Evolutionary conservation across 2,888 invertebrate species (phyloP), one percentile per base, ranked within the genome.

Genomic region (Sialis fuliginosa): DNA sequence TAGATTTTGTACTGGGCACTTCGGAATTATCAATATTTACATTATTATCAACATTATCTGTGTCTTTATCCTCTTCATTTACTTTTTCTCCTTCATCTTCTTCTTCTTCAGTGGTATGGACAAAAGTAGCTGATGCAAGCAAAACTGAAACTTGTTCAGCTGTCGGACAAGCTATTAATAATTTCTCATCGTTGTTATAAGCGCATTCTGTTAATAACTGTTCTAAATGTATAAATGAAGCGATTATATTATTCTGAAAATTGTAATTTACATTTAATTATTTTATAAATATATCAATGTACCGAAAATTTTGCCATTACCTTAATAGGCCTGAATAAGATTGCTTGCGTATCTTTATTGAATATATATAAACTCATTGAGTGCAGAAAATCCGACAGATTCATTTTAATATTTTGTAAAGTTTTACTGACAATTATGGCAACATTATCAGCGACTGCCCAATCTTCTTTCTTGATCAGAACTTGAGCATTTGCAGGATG

Each of bases 281-380:
- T 39, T 44, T 22, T 22, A 44, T 44, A 40, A 42, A 13, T 39
- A 43, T 7, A 45, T 45, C 12, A 33, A 41, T 41, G 13, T 31
- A 41, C 43, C 10, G 39, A 49, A n/a, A 44, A n/a, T 12, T 22
- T 33, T 3, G 39, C 12, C 44, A 13, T 33, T 45, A 87, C 88
- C 66, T 88, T 81, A 44, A 97, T 87, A 2, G 96, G 96, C 48
- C 92, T 77, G 57, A 97, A 93, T 7, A 98, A 72, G 57, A 98
- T 96, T 56, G 91, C 89, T 64, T 98, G 97, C 0, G 97, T 97
- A 62, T 98, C 97, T 54, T 84, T 79, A 63, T 96, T 97, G 9
- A 96, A 90, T 46, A 98, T 71, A 64, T 98, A 98, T 1, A 98
- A 74, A 53, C 90, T 83, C 91, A 97, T 92, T 9, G 88, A 85